Evolutionary conservation across 1,140 invertebrate species (phyloP).

Genomic region (Drosophila albomicans): DNA sequence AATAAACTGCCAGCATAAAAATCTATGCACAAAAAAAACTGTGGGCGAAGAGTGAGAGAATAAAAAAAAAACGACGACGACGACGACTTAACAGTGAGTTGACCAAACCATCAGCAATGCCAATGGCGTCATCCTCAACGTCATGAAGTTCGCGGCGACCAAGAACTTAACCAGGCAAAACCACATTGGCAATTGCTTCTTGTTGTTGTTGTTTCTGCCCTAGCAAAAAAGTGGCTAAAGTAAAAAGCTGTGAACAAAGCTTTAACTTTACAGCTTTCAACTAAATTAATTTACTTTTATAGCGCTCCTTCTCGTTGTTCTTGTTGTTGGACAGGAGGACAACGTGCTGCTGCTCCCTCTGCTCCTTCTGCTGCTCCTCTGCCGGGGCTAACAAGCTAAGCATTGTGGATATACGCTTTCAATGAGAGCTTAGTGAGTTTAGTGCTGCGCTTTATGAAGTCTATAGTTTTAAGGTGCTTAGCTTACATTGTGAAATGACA

Average conservation of each 20-base stretch:
- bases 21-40: constrained; percentile 27
- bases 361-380: background rate
- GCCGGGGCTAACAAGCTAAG: constrained; percentile 35
- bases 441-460: constrained; percentile 2
- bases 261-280: constrained; percentile 84
- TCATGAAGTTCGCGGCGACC: constrained; percentile 34
- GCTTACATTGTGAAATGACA: background rate
- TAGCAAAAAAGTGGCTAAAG: constrained; percentile 38
- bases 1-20: constrained; percentile 49
- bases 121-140: constrained; percentile 57
- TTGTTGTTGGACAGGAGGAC: constrained; percentile 17
- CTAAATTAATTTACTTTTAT: constrained; percentile 84
- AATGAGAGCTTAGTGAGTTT: background rate
- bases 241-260: constrained; percentile 75
- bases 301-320: constrained; percentile 22
- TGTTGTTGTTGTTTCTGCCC: background rate
- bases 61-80: constrained; percentile 2
- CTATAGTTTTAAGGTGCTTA: background rate
- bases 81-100: constrained; percentile 23
- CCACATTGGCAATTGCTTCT: constrained; percentile 3
- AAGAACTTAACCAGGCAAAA: constrained; percentile 53
- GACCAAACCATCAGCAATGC: constrained; percentile 13
- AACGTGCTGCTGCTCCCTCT: constrained; percentile 8
- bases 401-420: constrained; percentile 26
- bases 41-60: background rate